Evolutionary conservation across 2,888 invertebrate species (phyloP), one percentile per base, ranked within the genome.

Genomic region (Deroplatys truncata): DNA sequence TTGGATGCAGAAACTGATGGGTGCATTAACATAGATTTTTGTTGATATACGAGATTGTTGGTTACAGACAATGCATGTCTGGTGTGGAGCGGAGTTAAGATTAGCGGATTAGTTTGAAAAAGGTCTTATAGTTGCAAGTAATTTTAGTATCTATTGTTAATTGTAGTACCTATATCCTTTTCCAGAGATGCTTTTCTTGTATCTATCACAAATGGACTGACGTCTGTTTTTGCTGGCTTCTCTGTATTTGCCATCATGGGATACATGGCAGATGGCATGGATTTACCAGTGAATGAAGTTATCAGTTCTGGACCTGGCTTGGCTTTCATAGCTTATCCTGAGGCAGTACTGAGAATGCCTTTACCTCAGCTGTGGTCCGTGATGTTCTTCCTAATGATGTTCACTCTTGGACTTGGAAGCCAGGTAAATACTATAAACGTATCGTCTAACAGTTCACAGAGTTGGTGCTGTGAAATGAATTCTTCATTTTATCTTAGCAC

Each of bases 161-260:
- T 13, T 43, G 13, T 13, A 43, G 43, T 43, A 13, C 13, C 1
- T 43, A 20, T 84, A 29, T 84, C 28, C 13, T n/a, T 5, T 83
- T 84, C 5, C 90, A 92, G 92, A 83, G 92, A 92, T 90, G 92
- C 92, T 2, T 72, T 92, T 82, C 90, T 94, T 25, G 92, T 94
- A 20, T 92, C 93, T 1, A 85, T 93, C 5, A 92, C 93, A 82
- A 93, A 94, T 91, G 92, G 92, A 25, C 28, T 93, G 86, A 94
- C 94, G 7, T 94, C 94, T 56, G 91, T 94, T 86, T 93, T 94
- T 89, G 93, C 94, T 83, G 94, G 94, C 16, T 92, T 93, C 86
- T 92, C 93, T 28, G 92, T 93, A n/a, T 94, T 94, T 91, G 92
- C 93, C 13, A 88, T 93, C 49, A 92, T 94, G 88, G 94, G 94